Base-by-base conservation (phyloP, 2,797 vertebrate genomes). In the Pogoniulus pusillus region DNA sequence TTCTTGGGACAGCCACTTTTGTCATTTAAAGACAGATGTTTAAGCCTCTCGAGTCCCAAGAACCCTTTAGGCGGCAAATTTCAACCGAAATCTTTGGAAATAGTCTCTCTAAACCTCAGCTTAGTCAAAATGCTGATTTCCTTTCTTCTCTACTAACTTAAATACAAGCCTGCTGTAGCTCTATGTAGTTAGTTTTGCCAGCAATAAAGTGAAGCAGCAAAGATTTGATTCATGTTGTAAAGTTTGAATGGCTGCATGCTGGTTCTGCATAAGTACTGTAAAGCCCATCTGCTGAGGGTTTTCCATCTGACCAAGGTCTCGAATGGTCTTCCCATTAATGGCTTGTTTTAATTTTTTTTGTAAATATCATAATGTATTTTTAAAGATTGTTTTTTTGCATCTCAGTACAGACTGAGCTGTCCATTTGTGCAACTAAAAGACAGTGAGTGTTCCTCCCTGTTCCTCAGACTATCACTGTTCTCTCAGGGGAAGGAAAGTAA, bases 11-110 rank as follows among this genome's bases (percentile, higher is more conserved):
- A 91, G 7, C 16, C 13, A 37, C 4, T 3, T 58, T 88, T 51
- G 3, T 76, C 0, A 0, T 55, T 65, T 32, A 8, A 55, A 55
- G 24, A 37, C 45, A 23, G 6, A 5, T 43, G 7, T 5, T 47
- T 59, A 39, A 60, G 10, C 9, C 13, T 63, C 2, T 3, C 8
- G 34, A 79, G 32, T 45, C 13, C 6, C 3, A 32, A 17, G 47
- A 54, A 30, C 11, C 27, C 17, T 66, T 34, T 43, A 57, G 29
- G 32, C 29, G 37, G 27, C 11, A 4, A 79, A 65, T 13, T 84
- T 32, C 20, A 27, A 15, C 16, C n/a, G 60, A 87, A 71, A 19
- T 72, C 2, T 32, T 4, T 88, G 47, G 16, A 65, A 90, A 32
- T 84, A 12, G 2, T 70, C 15, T 54, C 30, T 60, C 3, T 63